Conservation (phyloP, 2,888 invertebrate genomes). For the Pemphredon lugubris region DNA sequence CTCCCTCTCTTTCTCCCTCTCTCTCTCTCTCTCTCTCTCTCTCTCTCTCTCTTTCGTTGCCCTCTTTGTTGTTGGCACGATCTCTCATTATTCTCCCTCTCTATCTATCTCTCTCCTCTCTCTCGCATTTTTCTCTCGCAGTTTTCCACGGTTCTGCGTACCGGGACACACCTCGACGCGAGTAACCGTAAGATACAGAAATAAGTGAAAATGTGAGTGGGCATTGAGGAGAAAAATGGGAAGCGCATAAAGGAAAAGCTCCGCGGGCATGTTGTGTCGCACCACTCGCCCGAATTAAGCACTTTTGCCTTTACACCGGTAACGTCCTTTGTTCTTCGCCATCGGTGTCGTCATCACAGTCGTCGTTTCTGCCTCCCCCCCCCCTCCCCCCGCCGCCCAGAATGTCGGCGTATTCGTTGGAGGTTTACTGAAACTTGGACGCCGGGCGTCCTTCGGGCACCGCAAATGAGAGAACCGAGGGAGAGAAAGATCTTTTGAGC, state of each 20-base stretch:
- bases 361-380: neutral
- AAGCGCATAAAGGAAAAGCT: slow-evolving; percentile 33
- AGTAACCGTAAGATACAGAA: slow-evolving; percentile 14
- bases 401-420: slow-evolving; percentile 7
- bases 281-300: slow-evolving; percentile 59
- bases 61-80: neutral
- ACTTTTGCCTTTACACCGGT: slow-evolving; percentile 40
- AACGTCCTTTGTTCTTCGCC: slow-evolving; percentile 41
- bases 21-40: slow-evolving; percentile 3
- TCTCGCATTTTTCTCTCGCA: neutral
- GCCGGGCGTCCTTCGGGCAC: slow-evolving; percentile 3
- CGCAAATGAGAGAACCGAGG: slow-evolving; percentile 9
- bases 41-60: slow-evolving; percentile 9
- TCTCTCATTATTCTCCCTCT: slow-evolving; percentile 1
- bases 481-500: slow-evolving; percentile 5
- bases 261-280: slow-evolving; percentile 26
- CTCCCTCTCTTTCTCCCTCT: slow-evolving; percentile 9
- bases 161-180: neutral
- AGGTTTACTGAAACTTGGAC: slow-evolving; percentile 14
- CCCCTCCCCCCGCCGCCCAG: neutral
- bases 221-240: slow-evolving; percentile 1
- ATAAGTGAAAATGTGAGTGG: neutral
- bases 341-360: neutral
- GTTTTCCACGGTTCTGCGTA: slow-evolving; percentile 9
- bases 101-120: slow-evolving; percentile 4